These are phyloP conservation scores for Struthio camelus DNA, from an alignment of 2,113 vertebrate genomes.

Conservation along the genomic window DNA sequence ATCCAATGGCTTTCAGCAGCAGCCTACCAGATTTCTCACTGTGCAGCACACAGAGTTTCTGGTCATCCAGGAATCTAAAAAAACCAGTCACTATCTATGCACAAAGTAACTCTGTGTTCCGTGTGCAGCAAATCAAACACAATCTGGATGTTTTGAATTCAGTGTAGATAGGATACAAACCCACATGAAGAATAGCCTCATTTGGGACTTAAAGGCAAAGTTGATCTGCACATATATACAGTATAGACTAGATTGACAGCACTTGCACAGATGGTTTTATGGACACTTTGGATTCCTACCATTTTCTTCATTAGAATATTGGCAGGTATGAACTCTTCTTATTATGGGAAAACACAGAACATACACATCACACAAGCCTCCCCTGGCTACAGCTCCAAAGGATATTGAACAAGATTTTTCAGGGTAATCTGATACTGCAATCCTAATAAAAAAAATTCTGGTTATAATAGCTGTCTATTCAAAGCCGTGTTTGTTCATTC, in stretches of 20 bases:
- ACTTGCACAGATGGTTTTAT: background rate
- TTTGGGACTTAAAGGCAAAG: background rate
- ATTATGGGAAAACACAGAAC: background rate
- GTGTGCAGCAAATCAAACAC: background rate
- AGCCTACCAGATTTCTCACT: background rate
- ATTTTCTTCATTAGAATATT: conserved; percentile 24
- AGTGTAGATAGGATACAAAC: background rate
- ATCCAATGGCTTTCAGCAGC: background rate
- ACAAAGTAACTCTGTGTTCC: background rate
- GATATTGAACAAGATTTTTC: background rate
- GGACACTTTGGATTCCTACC: conserved; percentile 1
- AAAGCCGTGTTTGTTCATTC: background rate
- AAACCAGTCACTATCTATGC: background rate
- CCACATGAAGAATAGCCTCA: background rate
- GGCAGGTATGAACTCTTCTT: background rate
- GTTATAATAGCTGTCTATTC: background rate
- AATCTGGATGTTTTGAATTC: background rate
- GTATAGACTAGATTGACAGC: background rate
- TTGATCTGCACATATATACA: fast-evolving
- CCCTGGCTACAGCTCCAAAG: background rate
- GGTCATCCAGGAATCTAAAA: background rate
- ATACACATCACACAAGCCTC: background rate
- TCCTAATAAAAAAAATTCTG: background rate
- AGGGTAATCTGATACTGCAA: background rate
- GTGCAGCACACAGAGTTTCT: fast-evolving